These are phyloP conservation scores for Ooceraea biroi DNA, from an alignment of 1,140 invertebrate species.

Conservation along the genomic window DNA sequence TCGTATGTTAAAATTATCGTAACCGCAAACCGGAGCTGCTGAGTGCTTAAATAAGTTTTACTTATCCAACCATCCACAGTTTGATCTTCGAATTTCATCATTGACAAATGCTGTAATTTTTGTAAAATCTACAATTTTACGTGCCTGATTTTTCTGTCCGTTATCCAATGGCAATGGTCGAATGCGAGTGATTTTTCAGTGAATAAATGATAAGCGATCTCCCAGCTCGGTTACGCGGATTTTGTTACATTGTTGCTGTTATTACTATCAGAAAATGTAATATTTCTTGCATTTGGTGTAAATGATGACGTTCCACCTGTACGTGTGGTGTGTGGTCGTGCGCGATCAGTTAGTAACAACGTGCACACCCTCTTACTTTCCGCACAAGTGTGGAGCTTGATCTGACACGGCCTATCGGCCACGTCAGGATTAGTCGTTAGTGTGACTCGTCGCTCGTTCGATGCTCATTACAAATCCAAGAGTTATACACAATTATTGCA, in stretches of 20 bases:
- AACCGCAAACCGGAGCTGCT: conserved; percentile 7
- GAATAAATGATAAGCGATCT: neutral
- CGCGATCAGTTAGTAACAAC: conserved; percentile 71
- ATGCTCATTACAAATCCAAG: neutral
- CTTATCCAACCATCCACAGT: conserved; percentile 61
- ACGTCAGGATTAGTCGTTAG: conserved; percentile 50
- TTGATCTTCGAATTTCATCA: neutral
- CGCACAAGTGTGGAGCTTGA: conserved; percentile 18
- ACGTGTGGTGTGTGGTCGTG: conserved; percentile 44
- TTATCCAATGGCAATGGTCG: too few relatives aligned
- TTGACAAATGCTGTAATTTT: neutral
- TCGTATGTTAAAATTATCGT: neutral
- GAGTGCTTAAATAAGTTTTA: neutral
- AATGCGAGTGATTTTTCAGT: conserved; percentile 4
- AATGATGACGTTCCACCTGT: conserved; percentile 48
- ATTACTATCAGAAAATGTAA: conserved; percentile 36
- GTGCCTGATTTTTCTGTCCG: neutral
- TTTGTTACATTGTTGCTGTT: conserved; percentile 48
- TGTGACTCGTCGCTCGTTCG: conserved; percentile 14
- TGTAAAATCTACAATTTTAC: neutral
- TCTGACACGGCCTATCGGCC: conserved; percentile 13
- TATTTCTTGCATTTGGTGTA: conserved; percentile 28
- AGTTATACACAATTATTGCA: conserved; percentile 25
- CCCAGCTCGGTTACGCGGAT: conserved; percentile 16
- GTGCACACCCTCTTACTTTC: conserved; percentile 65